These are phyloP conservation scores for Pollachius pollachius DNA, from an alignment of 2,113 vertebrate species.

Conservation along the genomic window DNA sequence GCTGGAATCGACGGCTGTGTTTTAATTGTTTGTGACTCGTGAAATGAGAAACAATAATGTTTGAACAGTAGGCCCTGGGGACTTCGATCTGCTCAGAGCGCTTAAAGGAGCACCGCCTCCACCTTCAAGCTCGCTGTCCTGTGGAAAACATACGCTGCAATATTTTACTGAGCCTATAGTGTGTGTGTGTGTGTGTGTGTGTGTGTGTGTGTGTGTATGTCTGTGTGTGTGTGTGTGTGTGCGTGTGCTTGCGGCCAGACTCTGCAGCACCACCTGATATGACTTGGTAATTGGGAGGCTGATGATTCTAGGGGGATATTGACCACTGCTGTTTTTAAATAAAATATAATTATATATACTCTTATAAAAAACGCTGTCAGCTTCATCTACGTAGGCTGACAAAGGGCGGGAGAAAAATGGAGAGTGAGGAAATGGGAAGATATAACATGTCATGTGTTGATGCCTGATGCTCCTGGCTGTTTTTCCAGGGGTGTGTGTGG, in stretches of 20 bases:
- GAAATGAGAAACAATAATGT: slow-evolving; percentile 71
- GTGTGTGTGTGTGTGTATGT: no score
- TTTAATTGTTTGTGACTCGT: slow-evolving; percentile 55
- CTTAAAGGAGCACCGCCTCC: slow-evolving; percentile 51
- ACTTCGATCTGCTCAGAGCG: slow-evolving; percentile 56
- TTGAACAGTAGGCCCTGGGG: slow-evolving; percentile 72
- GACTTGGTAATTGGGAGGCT: slow-evolving; percentile 95
- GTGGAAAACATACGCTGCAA: neutral
- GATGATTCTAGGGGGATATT: slow-evolving; percentile 92
- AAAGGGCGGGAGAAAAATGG: slow-evolving; percentile 42
- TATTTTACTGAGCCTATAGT: slow-evolving; percentile 49
- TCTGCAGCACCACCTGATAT: slow-evolving; percentile 93
- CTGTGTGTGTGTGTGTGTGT: slow-evolving; percentile 27
- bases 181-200: no score
- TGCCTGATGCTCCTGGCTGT: slow-evolving; percentile 51
- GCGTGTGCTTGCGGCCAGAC: slow-evolving; percentile 63
- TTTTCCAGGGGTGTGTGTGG: slow-evolving; percentile 46
- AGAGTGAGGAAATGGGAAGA: slow-evolving; percentile 36
- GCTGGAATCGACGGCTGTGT: slow-evolving; percentile 32
- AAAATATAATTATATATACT: slow-evolving; percentile 38
- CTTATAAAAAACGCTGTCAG: slow-evolving; percentile 74
- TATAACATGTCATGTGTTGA: slow-evolving; percentile 71
- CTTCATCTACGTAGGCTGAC: slow-evolving; percentile 70
- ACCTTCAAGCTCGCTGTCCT: slow-evolving; percentile 41
- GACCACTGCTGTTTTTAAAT: slow-evolving; percentile 36